phyloP scores from a whole-genome alignment of 2,888 invertebrate genomes.

The Mimachlamys varia region DNA sequence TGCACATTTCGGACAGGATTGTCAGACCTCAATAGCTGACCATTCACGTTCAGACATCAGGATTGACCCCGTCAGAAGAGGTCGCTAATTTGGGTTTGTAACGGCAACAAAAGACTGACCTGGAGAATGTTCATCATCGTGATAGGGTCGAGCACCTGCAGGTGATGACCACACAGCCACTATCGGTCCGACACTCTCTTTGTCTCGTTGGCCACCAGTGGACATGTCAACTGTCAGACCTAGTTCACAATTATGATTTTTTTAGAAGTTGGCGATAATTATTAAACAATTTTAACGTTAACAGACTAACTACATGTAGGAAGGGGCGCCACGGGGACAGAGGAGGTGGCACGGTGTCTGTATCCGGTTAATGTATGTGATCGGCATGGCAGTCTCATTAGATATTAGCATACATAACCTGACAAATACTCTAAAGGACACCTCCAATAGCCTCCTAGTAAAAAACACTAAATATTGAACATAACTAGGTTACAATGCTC shows the following conservation, averaged over 20 bases:
- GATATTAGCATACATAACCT: no score
- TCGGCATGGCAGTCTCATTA: no score
- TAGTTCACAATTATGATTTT: not conserved
- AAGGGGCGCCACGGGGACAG: no score
- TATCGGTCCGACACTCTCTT: not conserved
- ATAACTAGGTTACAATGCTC: no score
- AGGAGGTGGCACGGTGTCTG: no score
- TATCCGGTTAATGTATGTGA: no score
- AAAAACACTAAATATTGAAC: no score
- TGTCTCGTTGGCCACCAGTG: not conserved
- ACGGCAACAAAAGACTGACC: not conserved
- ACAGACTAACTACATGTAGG: no score
- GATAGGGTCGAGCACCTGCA: constrained; percentile 25
- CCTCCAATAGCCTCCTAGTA: no score
- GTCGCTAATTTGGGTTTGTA: constrained; percentile 5
- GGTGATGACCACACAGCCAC: not conserved
- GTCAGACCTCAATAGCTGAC: not conserved
- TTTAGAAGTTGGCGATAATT: not conserved
- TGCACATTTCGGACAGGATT: not conserved
- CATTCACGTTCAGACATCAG: not conserved
- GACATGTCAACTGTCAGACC: not conserved
- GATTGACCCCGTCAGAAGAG: not conserved
- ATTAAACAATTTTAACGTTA: not conserved
- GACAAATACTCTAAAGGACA: no score
- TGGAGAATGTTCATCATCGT: not conserved